Percentiles rank a stretch among this genome's conserved stretches.
Evolutionary conservation across 2,888 invertebrate genomes (phyloP).

Genomic region (Stictocephala bisonia): DNA sequence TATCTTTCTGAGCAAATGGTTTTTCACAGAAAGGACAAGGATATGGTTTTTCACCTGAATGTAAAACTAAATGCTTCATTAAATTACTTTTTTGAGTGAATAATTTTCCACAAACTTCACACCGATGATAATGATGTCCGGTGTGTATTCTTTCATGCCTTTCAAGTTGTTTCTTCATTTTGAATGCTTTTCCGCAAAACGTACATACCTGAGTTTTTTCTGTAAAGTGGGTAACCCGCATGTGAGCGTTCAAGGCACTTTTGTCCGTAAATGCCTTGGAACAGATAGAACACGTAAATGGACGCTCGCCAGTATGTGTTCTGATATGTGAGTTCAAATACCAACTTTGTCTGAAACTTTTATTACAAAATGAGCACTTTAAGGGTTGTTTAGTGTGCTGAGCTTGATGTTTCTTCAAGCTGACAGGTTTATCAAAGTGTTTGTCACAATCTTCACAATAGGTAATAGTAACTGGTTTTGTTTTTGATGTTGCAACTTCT

Average conservation of each 20-base stretch:
- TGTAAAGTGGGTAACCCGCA: constrained; percentile 37
- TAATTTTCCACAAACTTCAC: constrained; percentile 40
- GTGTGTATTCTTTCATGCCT: constrained; percentile 44
- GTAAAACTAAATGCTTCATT: constrained; percentile 42
- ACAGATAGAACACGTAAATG: constrained; percentile 40
- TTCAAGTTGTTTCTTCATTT: constrained; percentile 41
- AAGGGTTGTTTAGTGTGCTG: constrained; percentile 18
- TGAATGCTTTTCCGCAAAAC: constrained; percentile 42
- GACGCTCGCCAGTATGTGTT: constrained; percentile 42
- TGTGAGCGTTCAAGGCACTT: constrained; percentile 41
- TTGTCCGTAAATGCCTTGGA: constrained; percentile 40
- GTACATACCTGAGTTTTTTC: constrained; percentile 44
- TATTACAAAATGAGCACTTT: constrained; percentile 38
- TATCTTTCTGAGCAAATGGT: constrained; percentile 41
- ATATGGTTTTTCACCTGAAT: constrained; percentile 45
- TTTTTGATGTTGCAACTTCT: not conserved
- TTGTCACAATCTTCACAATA: constrained; percentile 43
- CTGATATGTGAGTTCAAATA: constrained; percentile 44
- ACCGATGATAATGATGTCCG: constrained; percentile 44
- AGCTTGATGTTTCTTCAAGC: constrained; percentile 33
- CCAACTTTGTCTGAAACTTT: constrained; percentile 40
- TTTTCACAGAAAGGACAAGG: constrained; percentile 40
- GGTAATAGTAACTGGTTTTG: constrained; percentile 26
- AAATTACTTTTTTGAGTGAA: constrained; percentile 45
- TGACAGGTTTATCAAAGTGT: constrained; percentile 45